Conservation (phyloP, 2,113 vertebrate genomes). For the Clinocottus analis region DNA sequence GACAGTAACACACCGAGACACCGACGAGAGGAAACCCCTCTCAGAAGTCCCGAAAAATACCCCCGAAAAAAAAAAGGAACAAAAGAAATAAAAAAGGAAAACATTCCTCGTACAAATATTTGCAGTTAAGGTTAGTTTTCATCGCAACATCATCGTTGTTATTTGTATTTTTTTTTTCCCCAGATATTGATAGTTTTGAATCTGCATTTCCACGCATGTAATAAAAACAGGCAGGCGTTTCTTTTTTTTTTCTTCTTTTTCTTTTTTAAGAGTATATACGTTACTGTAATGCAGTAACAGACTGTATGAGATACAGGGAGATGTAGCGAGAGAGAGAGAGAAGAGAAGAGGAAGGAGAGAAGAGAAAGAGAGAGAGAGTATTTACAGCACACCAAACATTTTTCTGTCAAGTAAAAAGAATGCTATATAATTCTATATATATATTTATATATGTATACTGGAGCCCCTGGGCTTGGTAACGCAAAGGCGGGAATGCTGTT, state of each 20-base stretch:
- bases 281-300: slow-evolving; percentile 75
- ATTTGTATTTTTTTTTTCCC: slow-evolving; percentile 58
- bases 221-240: slow-evolving; percentile 86
- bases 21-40: slow-evolving; percentile 56
- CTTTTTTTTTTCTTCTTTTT: slow-evolving; percentile 39
- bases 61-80: slow-evolving; percentile 32
- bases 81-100: slow-evolving; percentile 51
- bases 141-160: slow-evolving; percentile 65
- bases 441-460: slow-evolving; percentile 81
- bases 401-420: slow-evolving; percentile 85
- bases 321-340: slow-evolving; percentile 19
- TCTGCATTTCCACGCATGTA: slow-evolving; percentile 81
- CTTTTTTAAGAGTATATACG: slow-evolving; percentile 73
- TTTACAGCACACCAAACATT: slow-evolving; percentile 85
- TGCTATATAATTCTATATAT: slow-evolving; percentile 86
- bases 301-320: slow-evolving; percentile 67
- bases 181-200: slow-evolving; percentile 71
- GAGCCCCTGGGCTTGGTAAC: slow-evolving; percentile 69
- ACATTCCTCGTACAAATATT: slow-evolving; percentile 80
- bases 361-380: slow-evolving; percentile 68
- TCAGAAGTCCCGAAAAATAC: slow-evolving; percentile 32
- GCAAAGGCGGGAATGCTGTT: slow-evolving; percentile 66
- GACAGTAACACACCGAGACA: slow-evolving; percentile 76
- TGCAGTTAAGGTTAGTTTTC: slow-evolving; percentile 81
- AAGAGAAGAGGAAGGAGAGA: slow-evolving; percentile 33